These are phyloP conservation scores for Colletes gigas DNA, from an alignment of 1,140 invertebrate species.

Conservation along the genomic window DNA sequence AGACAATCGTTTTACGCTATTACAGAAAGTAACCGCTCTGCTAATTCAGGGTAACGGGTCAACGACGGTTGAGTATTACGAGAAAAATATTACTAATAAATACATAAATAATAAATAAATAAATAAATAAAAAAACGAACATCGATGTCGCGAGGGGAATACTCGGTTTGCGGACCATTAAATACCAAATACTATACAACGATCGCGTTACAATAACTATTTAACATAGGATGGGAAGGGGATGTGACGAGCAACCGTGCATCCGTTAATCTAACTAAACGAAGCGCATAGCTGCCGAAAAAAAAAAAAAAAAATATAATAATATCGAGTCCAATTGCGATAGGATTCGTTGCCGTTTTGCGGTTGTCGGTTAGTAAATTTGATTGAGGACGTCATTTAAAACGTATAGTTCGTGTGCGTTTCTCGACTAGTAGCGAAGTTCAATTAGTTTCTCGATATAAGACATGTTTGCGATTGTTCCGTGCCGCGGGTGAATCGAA, in stretches of 20 bases:
- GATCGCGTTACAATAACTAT: slow-evolving; percentile 76
- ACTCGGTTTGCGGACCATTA: slow-evolving; percentile 75
- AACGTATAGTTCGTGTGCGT: slow-evolving; percentile 6
- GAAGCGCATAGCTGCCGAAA: not conserved
- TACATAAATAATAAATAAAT: not conserved
- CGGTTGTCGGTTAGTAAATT: slow-evolving; percentile 51
- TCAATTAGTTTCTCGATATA: not conserved
- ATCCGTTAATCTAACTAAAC: not conserved
- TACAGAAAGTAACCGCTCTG: slow-evolving; percentile 56
- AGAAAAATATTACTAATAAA: slow-evolving; percentile 1
- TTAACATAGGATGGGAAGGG: slow-evolving; percentile 55
- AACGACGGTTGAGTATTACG: slow-evolving; percentile 22
- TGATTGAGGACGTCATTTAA: slow-evolving; percentile 66
- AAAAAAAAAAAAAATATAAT: not conserved
- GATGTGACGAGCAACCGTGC: not conserved
- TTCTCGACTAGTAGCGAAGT: slow-evolving; percentile 10
- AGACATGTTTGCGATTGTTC: not conserved
- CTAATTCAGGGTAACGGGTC: slow-evolving; percentile 34
- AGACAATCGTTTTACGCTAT: slow-evolving; percentile 67
- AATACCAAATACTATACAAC: slow-evolving; percentile 74
- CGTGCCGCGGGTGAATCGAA: too few relatives aligned
- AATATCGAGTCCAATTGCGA: not conserved
- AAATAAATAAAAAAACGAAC: slow-evolving; percentile 12
- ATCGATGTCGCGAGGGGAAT: slow-evolving; percentile 41
- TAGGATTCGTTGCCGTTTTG: slow-evolving; percentile 17